Percentiles rank a stretch among this genome's conserved stretches.
These are phyloP conservation scores for Zosterops lateralis DNA, from an alignment of 2,113 vertebrate species.

Conservation along the genomic window DNA sequence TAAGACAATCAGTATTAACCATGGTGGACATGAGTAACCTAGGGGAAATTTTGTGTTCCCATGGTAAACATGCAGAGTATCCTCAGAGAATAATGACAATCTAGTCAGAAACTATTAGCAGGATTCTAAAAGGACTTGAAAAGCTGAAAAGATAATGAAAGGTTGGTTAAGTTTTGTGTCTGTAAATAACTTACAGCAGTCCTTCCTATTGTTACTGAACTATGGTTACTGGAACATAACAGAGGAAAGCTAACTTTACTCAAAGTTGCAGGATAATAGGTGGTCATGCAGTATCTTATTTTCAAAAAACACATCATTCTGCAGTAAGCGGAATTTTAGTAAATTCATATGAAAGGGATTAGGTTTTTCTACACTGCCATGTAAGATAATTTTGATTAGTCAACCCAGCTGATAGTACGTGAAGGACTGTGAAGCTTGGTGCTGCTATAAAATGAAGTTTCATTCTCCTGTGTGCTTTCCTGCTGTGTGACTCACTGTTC, in stretches of 20 bases:
- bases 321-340: neutral
- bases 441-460: neutral
- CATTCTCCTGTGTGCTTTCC: neutral
- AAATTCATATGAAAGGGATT: neutral
- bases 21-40: neutral
- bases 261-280: neutral
- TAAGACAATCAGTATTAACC: neutral
- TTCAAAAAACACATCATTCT: neutral
- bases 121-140: neutral
- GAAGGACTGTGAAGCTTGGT: neutral
- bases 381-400: neutral
- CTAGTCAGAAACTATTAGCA: neutral
- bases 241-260: neutral
- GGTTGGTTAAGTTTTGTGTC: neutral
- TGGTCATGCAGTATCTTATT: neutral
- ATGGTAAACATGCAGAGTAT: neutral
- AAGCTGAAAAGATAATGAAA: neutral
- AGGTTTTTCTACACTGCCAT: neutral
- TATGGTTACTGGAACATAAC: neutral
- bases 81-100: neutral
- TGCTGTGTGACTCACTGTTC: neutral
- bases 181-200: neutral
- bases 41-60: neutral
- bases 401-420: neutral
- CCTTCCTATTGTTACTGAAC: neutral